phyloP scores from a whole-genome alignment of 2,888 invertebrate genomes.

The Limnephilus marmoratus region DNA sequence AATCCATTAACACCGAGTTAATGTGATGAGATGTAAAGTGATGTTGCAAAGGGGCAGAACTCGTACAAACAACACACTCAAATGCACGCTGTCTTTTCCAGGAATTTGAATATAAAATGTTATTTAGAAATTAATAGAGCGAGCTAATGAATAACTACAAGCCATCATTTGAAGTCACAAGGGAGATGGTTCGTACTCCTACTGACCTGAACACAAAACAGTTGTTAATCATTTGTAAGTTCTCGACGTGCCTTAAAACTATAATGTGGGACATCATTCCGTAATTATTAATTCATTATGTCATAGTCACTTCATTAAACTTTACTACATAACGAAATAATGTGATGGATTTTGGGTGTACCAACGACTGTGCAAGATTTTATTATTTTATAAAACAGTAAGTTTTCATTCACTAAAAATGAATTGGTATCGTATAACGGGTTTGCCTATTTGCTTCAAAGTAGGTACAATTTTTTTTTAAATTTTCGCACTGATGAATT shows the following conservation, averaged over 20 bases:
- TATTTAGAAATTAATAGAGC: conserved; percentile 35
- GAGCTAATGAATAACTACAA: conserved; percentile 55
- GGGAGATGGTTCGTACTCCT: conserved; percentile 53
- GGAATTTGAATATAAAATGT: conserved; percentile 21
- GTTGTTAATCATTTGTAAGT: conserved; percentile 43
- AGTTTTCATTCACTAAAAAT: neutral
- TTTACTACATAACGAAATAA: neutral
- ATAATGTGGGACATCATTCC: neutral
- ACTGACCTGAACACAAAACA: conserved; percentile 25
- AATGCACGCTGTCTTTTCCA: conserved; percentile 24
- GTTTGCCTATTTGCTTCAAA: neutral
- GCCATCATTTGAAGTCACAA: conserved; percentile 51
- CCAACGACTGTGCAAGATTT: neutral
- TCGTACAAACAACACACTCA: conserved; percentile 2
- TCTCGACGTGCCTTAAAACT: conserved; percentile 29
- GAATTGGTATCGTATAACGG: neutral
- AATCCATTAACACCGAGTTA: neutral
- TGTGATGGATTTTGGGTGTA: neutral
- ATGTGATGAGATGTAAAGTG: neutral
- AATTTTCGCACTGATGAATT: no score
- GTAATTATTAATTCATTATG: conserved; percentile 23
- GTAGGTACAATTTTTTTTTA: neutral
- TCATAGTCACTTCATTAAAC: conserved; percentile 9
- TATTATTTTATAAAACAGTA: no score
- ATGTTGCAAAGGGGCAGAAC: neutral